Conservation (phyloP, 1,140 invertebrate genomes). For the Euwallacea similis region DNA sequence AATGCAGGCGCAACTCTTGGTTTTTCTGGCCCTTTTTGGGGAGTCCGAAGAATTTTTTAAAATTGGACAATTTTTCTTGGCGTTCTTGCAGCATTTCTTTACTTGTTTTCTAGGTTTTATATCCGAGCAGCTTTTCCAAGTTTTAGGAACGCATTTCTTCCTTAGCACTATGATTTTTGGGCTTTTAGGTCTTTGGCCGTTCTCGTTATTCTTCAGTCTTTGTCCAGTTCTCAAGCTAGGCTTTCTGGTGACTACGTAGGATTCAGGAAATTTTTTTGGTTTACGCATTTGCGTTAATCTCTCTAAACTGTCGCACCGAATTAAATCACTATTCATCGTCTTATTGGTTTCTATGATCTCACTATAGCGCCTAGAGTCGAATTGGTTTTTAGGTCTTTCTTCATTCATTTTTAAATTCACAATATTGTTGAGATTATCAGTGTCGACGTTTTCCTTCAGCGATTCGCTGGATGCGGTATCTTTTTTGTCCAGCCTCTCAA, state of each 20-base stretch:
- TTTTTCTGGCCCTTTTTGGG: slow-evolving; percentile 39
- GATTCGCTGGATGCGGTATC: slow-evolving; percentile 8
- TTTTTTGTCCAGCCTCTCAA: slow-evolving; percentile 36
- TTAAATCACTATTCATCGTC: slow-evolving; percentile 46
- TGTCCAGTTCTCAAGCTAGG: slow-evolving; percentile 6
- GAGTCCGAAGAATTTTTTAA: slow-evolving; percentile 41
- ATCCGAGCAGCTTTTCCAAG: slow-evolving; percentile 53
- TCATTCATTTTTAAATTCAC: slow-evolving; percentile 31
- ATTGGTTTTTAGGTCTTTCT: slow-evolving; percentile 17
- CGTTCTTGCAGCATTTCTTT: slow-evolving; percentile 51
- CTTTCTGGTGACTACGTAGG: slow-evolving; percentile 47
- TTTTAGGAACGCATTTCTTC: slow-evolving; percentile 48
- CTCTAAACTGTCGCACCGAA: slow-evolving; percentile 50
- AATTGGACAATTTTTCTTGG: slow-evolving; percentile 51
- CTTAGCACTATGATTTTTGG: slow-evolving; percentile 45
- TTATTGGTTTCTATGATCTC: slow-evolving; percentile 45
- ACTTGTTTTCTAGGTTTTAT: slow-evolving; percentile 48
- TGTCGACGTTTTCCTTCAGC: slow-evolving; percentile 22
- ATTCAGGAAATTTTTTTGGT: slow-evolving; percentile 51
- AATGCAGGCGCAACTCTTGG: slow-evolving; percentile 47
- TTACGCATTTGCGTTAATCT: slow-evolving; percentile 44
- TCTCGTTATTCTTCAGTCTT: slow-evolving; percentile 39
- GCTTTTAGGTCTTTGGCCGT: slow-evolving; percentile 39
- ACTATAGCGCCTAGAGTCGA: slow-evolving; percentile 42
- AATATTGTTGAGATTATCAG: slow-evolving; percentile 41